Evolutionary conservation across 2,113 vertebrate species (phyloP).

Genomic region (Onychostoma macrolepis): DNA sequence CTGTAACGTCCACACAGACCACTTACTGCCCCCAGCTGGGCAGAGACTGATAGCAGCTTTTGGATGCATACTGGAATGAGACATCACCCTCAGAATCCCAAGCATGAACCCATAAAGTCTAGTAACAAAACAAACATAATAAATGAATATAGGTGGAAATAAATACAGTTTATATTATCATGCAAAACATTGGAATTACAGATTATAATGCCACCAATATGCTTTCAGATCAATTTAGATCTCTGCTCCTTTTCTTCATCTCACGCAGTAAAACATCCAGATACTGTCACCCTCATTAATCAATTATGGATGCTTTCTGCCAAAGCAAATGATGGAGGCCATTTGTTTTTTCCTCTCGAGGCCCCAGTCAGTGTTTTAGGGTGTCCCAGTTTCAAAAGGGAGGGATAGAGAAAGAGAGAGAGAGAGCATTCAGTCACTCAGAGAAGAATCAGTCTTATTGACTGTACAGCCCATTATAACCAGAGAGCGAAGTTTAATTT

Average conservation of each 20-base stretch:
- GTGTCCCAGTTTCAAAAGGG: slow-evolving; percentile 40
- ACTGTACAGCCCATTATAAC: not conserved
- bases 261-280: slow-evolving; percentile 1
- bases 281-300: slow-evolving; percentile 33
- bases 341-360: slow-evolving; percentile 35
- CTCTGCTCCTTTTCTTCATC: not conserved
- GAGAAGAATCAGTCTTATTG: not conserved
- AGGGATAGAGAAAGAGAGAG: not conserved
- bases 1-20: slow-evolving; percentile 30
- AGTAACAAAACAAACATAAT: not conserved
- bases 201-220: not conserved
- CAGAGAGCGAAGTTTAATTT: not conserved
- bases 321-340: slow-evolving; percentile 26
- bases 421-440: not conserved
- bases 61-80: not conserved
- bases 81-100: not conserved
- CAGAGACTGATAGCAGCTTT: slow-evolving; percentile 38
- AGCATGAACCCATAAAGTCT: not conserved
- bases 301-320: slow-evolving; percentile 45
- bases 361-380: slow-evolving; percentile 8
- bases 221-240: slow-evolving; percentile 24
- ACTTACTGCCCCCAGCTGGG: slow-evolving; percentile 62
- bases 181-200: not conserved
- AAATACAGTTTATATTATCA: not conserved
- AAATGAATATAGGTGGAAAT: not conserved